Conservation (phyloP, 2,113 vertebrate species). For the Pipa parva region DNA sequence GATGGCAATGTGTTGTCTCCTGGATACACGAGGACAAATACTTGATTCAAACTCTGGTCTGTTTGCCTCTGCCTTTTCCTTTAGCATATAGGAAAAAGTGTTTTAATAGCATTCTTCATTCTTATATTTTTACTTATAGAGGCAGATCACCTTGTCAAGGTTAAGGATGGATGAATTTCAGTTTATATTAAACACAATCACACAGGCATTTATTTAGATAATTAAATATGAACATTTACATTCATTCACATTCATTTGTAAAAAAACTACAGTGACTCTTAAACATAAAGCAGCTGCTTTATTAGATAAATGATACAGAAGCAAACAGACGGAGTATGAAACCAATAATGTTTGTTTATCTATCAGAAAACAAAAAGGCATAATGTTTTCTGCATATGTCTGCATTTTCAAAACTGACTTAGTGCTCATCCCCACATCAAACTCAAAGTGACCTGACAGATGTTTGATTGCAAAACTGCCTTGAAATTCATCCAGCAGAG, state of each 20-base stretch:
- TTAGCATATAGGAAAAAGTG: no score
- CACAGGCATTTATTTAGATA: neutral
- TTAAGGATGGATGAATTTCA: neutral
- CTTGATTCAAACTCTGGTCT: no score
- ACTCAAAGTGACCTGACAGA: constrained; percentile 47
- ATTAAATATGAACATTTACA: no score
- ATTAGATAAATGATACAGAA: constrained; percentile 4
- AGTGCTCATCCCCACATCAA: constrained; percentile 43
- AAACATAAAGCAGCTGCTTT: constrained; percentile 7
- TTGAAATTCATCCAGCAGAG: constrained; percentile 53
- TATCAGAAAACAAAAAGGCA: constrained; percentile 15
- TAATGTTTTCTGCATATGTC: constrained; percentile 41
- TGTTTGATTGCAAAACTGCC: constrained; percentile 50
- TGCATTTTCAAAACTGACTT: constrained; percentile 47
- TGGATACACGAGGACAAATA: no score
- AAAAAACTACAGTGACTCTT: neutral
- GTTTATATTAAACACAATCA: neutral
- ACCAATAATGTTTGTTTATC: constrained; percentile 8
- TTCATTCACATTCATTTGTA: neutral
- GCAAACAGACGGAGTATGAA: neutral
- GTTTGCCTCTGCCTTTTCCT: no score
- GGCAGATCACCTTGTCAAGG: no score
- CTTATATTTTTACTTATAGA: no score
- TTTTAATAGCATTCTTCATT: no score
- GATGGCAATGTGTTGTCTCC: no score